These are phyloP conservation scores for Latrodectus geometricus DNA, from an alignment of 1,140 invertebrate species.

Conservation along the genomic window DNA sequence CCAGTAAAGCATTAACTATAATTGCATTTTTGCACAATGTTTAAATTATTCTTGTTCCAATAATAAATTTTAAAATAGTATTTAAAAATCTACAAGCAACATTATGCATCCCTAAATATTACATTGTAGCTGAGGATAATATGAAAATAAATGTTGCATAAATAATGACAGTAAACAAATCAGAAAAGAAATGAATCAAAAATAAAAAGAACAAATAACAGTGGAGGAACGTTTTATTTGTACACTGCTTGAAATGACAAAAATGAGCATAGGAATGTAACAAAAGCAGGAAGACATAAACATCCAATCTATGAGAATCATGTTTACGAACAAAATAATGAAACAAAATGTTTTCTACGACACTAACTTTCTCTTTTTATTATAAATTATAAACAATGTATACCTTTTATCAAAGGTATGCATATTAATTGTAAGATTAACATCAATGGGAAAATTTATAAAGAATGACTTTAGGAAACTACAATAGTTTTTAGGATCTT, in stretches of 20 bases:
- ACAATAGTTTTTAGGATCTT: slow-evolving; percentile 10
- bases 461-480: slow-evolving; percentile 9
- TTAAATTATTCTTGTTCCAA: no score
- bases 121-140: no score
- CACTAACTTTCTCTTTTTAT: slow-evolving; percentile 7
- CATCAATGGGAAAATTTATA: slow-evolving; percentile 21
- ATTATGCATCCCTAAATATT: no score
- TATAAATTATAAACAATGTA: slow-evolving; percentile 29
- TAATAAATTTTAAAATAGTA: no score
- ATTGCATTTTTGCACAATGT: no score
- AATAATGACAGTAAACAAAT: no score
- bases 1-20: no score
- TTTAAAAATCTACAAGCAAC: no score
- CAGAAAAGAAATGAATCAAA: no score
- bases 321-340: neutral
- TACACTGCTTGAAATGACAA: slow-evolving; percentile 54
- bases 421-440: slow-evolving; percentile 4
- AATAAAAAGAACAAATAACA: slow-evolving; percentile 15
- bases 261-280: slow-evolving; percentile 55
- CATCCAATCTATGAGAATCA: slow-evolving; percentile 44
- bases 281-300: slow-evolving; percentile 58
- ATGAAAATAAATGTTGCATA: no score
- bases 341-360: slow-evolving; percentile 16
- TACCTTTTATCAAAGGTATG: slow-evolving; percentile 6
- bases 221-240: slow-evolving; percentile 60